phyloP scores from a whole-genome alignment of 2,797 vertebrate species.

The Sarcoramphus papa region DNA sequence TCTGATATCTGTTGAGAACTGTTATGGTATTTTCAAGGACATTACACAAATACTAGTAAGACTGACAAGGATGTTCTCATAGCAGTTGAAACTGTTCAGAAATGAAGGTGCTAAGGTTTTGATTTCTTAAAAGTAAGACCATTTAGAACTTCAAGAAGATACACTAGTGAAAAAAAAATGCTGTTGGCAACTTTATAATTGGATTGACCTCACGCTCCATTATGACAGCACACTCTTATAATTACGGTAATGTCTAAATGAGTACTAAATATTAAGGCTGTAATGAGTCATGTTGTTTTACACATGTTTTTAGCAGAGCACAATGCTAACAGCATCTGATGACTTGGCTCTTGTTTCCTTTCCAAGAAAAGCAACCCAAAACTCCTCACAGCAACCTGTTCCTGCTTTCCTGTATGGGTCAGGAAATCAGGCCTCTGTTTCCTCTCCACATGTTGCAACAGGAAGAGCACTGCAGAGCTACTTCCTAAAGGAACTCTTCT shows the following conservation, averaged over 20 bases:
- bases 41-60: neutral
- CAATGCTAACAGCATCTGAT: constrained; percentile 61
- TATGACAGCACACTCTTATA: constrained; percentile 19
- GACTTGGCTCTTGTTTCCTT: constrained; percentile 71
- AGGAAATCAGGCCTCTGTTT: constrained; percentile 75
- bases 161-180: neutral
- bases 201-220: constrained; percentile 18
- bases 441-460: constrained; percentile 75
- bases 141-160: constrained; percentile 3
- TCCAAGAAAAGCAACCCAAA: constrained; percentile 71
- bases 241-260: constrained; percentile 28
- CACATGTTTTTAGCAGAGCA: constrained; percentile 40
- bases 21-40: constrained; percentile 1
- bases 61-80: constrained; percentile 1
- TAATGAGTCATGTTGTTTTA: constrained; percentile 30
- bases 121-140: neutral
- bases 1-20: constrained; percentile 32
- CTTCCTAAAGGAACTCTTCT: constrained; percentile 83
- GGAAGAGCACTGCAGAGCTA: constrained; percentile 75
- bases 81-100: neutral
- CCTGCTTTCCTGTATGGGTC: constrained; percentile 77
- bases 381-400: constrained; percentile 74
- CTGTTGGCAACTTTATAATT: neutral
- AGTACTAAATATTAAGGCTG: neutral
- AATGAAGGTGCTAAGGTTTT: constrained; percentile 22